These are phyloP conservation scores for Leiothrix lutea DNA, from an alignment of 2,113 vertebrate genomes.

Conservation along the genomic window DNA sequence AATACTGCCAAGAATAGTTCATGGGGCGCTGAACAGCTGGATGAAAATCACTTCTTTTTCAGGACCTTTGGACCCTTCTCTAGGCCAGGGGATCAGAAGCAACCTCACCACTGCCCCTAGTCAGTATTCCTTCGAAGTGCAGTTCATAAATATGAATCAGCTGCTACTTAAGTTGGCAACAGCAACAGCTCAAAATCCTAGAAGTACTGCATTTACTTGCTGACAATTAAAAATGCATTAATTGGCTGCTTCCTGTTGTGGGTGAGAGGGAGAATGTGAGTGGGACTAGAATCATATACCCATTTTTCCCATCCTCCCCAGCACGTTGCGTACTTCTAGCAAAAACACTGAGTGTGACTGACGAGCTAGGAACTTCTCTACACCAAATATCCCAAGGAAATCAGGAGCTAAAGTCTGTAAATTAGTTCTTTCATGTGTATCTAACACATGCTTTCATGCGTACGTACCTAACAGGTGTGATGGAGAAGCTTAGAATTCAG, in stretches of 20 bases:
- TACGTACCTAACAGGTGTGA: background rate
- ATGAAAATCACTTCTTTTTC: slow-evolving; percentile 8
- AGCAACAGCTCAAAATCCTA: background rate
- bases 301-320: background rate
- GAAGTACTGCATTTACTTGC: background rate
- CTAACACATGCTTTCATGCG: background rate
- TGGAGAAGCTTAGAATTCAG: background rate
- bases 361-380: background rate
- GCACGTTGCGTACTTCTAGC: fast-evolving
- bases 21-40: background rate
- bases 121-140: background rate
- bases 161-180: background rate
- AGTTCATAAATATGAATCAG: background rate
- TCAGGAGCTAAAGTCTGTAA: background rate
- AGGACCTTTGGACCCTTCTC: background rate
- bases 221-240: background rate
- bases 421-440: background rate
- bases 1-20: slow-evolving; percentile 25
- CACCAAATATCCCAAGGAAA: background rate
- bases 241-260: background rate
- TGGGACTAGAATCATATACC: background rate
- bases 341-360: background rate
- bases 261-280: background rate
- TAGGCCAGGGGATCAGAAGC: background rate
- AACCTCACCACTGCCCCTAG: background rate